A percentile compares a stretch with the other conserved stretches of the same genome.
Conservation (phyloP, 2,797 vertebrate species). For the Nannoperca australis region DNA sequence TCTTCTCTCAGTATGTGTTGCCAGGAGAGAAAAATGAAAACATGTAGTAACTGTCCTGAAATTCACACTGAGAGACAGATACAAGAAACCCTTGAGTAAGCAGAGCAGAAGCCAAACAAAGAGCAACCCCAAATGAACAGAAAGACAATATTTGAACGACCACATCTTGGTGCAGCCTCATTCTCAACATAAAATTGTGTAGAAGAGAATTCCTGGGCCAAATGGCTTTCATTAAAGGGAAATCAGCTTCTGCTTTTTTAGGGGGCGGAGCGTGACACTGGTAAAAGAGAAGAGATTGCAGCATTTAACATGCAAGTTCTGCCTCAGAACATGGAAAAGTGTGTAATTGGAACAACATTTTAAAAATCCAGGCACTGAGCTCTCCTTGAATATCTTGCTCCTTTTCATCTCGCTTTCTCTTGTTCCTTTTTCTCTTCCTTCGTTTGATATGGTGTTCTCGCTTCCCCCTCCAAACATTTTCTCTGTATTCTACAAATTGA, state of each 20-base stretch:
- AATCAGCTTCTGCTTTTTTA: slow-evolving; percentile 76
- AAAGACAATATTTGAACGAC: slow-evolving; percentile 79
- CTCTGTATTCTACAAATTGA: slow-evolving; percentile 87
- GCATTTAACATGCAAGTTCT: slow-evolving; percentile 79
- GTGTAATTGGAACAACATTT: slow-evolving; percentile 83
- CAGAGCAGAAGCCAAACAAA: slow-evolving; percentile 69
- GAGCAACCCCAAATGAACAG: slow-evolving; percentile 64
- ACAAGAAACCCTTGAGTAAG: slow-evolving; percentile 65
- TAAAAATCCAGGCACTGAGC: slow-evolving; percentile 66
- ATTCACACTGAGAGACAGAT: slow-evolving; percentile 60
- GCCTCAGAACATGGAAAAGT: slow-evolving; percentile 81
- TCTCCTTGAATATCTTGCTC: slow-evolving; percentile 74
- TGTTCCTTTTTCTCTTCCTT: slow-evolving; percentile 65
- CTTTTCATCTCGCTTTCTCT: slow-evolving; percentile 78
- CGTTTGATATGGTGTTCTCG: slow-evolving; percentile 78
- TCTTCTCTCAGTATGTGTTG: slow-evolving; percentile 68
- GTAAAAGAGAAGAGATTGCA: slow-evolving; percentile 69
- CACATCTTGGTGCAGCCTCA: slow-evolving; percentile 57
- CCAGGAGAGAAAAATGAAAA: slow-evolving; percentile 80
- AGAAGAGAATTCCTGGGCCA: slow-evolving; percentile 64
- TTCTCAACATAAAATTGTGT: slow-evolving; percentile 66
- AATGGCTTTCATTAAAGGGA: slow-evolving; percentile 78
- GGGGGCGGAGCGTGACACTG: slow-evolving; percentile 71
- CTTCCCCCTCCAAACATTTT: slow-evolving; percentile 80
- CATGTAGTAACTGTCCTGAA: slow-evolving; percentile 73